Conservation (phyloP, 2,797 vertebrate species). For the Spinus pinus region DNA sequence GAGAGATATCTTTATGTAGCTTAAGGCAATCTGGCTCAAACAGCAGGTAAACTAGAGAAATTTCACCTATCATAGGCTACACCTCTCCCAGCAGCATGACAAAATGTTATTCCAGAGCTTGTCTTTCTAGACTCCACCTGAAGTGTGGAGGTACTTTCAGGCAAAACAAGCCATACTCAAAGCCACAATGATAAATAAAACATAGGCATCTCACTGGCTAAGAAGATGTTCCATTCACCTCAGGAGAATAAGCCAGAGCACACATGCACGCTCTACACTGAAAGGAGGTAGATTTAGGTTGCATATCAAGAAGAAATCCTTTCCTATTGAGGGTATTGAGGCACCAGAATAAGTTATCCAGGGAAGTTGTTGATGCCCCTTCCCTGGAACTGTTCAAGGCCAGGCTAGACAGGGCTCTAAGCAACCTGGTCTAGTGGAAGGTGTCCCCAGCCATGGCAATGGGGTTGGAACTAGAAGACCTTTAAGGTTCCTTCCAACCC, state of each 20-base stretch:
- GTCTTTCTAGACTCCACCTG: neutral
- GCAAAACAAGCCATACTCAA: neutral
- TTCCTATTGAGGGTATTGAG: neutral
- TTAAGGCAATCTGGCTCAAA: neutral
- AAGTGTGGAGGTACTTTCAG: neutral
- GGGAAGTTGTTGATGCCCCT: neutral
- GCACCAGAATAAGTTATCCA: neutral
- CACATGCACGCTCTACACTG: fast-evolving
- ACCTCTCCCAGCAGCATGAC: neutral
- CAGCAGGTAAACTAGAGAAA: neutral
- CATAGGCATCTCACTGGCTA: neutral
- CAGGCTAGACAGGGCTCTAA: neutral
- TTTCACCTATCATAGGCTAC: neutral
- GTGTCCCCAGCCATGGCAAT: neutral
- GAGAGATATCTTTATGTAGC: neutral
- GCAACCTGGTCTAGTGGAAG: neutral
- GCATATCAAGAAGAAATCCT: neutral
- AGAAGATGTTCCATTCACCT: neutral
- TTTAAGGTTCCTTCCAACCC: neutral
- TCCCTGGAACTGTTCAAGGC: neutral
- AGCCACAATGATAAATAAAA: neutral
- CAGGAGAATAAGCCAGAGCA: neutral
- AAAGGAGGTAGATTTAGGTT: neutral
- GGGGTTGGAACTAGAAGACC: neutral
- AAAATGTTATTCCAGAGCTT: neutral